Base-by-base conservation (phyloP, 1,140 invertebrate genomes). In the Calephelis virginiensis region DNA sequence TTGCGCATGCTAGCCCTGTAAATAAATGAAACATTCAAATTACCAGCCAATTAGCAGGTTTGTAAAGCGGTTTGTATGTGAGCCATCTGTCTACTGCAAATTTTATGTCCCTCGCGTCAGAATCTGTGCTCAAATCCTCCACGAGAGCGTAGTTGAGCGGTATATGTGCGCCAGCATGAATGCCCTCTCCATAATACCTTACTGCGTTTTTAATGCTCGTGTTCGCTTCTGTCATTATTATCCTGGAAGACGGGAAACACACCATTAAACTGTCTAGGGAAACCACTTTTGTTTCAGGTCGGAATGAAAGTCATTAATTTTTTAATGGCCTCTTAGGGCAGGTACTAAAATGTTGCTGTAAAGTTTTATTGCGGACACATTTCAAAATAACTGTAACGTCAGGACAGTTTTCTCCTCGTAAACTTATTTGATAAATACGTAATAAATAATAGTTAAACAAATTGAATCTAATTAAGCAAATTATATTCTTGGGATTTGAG, bases 141-240 rank as follows among this genome's bases (percentile, higher is more conserved):
- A 94, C 85, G 17, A 94, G 90, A 66, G 93, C 89, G n/a, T 93
- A 94, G 70, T 94, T 94, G 71, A 96, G 94, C 0, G 96, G 94
- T 11, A 95, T 90, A 45, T 94, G 93, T 0, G 93, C 91, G 4
- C 94, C 93, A 6, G 92, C 84, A 5, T 92, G 84, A 0, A 85
- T 82, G 0, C 92, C 92, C 14, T 93, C 89, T 1, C 92, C 91
- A 75, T 95, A 96, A 72, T 94, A 96, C 11, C 83, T 78, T 45
- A 95, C 92, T 6, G 92, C 89, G 14, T 92, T 86, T 4, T 93
- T 85, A 1, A 93, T 84, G 6, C 78, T 77, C 0, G 92, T 92
- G 64, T 93, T 93, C 0, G 94, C 94, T 77, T 96, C 95, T 0
- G 94, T 93, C 73, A 96, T 89, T 66, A 96, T 87, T 56, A 95